These are phyloP conservation scores for Girardinichthys multiradiatus DNA, from an alignment of 2,113 vertebrate species.

Conservation along the genomic window DNA sequence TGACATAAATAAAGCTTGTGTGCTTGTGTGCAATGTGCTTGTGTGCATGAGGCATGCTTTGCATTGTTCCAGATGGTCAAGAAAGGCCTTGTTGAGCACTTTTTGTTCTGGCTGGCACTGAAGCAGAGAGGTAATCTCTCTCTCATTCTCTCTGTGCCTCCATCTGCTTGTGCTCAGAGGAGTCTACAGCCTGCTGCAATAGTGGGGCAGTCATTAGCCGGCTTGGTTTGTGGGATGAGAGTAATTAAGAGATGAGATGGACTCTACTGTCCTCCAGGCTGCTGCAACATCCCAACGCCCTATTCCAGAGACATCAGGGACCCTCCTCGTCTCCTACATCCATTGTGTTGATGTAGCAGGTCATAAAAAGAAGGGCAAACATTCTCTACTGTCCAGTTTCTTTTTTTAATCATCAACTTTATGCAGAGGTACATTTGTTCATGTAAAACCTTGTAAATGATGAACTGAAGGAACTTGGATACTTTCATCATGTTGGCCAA, in stretches of 20 bases:
- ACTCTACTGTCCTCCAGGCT: slow-evolving; percentile 50
- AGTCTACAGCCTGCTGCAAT: slow-evolving; percentile 37
- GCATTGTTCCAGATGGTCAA: slow-evolving; percentile 58
- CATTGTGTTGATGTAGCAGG: slow-evolving; percentile 51
- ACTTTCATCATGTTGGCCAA: not conserved
- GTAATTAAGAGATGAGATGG: slow-evolving; percentile 73
- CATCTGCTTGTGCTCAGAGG: slow-evolving; percentile 59
- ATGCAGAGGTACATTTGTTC: not conserved
- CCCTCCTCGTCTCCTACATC: slow-evolving; percentile 14
- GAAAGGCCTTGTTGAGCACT: slow-evolving; percentile 58
- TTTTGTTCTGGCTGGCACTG: slow-evolving; percentile 18
- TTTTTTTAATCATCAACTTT: not conserved
- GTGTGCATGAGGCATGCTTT: slow-evolving; percentile 24
- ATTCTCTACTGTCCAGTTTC: slow-evolving; percentile 5
- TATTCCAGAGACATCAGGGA: not conserved
- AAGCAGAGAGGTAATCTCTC: slow-evolving; percentile 15
- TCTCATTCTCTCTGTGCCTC: slow-evolving; percentile 36
- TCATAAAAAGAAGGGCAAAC: slow-evolving; percentile 42
- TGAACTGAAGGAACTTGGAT: not conserved
- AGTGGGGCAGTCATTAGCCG: slow-evolving; percentile 55
- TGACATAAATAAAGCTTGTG: slow-evolving; percentile 50
- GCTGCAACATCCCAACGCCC: slow-evolving; percentile 9
- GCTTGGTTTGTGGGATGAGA: slow-evolving; percentile 57
- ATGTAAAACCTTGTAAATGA: not conserved
- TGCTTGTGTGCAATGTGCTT: slow-evolving; percentile 2